Evolutionary conservation across 2,888 invertebrate genomes (phyloP), one percentile per base, ranked within the genome.

Genomic region (Amiota mariae): DNA sequence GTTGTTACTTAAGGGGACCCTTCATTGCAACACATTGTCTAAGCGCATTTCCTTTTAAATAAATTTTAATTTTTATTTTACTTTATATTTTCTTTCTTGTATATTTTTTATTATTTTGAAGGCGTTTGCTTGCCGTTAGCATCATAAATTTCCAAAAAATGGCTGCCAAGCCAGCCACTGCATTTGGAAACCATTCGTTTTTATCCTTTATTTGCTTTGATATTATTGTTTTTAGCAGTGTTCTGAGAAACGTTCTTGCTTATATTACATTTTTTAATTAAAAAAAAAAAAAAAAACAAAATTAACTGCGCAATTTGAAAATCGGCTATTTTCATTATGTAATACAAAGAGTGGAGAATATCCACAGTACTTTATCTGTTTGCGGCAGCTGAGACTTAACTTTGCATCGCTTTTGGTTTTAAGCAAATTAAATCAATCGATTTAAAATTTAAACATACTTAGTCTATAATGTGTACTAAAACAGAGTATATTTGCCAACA

Each of bases 231-330:
- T 36, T 36, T 36, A 36, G 36, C 3, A 0, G 68, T 76, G 77
- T 74, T 68, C 80, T 77, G 72, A 72, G 67, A 59, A 68, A 80
- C 78, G 81, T 78, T 81, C 81, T 15, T 78, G 73, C 70, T 70
- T 78, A 81, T 77, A 24, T 24, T 82, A 83, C 80, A 74, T 77
- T 77, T 84, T 84, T 85, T 83, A 83, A 83, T 83, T 83, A 85
- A 80, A 80, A 82, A 78, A 80, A 81, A 83, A 78, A 48, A 67
- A n/a, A n/a, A n/a, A n/a, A n/a, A n/a, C n/a, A 71, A 59, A 68
- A 72, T 15, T n/a, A 8, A 13, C 15, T 8, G 46, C 36, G 18
- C 9, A 70, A 70, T 71, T 72, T 80, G 73, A 77, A 76, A 77
- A 77, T 77, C 71, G 72, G 56, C 48, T 73, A 36, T 49, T 61